Evolutionary conservation across 2,797 vertebrate species (phyloP).

Genomic region (Enoplosus armatus): DNA sequence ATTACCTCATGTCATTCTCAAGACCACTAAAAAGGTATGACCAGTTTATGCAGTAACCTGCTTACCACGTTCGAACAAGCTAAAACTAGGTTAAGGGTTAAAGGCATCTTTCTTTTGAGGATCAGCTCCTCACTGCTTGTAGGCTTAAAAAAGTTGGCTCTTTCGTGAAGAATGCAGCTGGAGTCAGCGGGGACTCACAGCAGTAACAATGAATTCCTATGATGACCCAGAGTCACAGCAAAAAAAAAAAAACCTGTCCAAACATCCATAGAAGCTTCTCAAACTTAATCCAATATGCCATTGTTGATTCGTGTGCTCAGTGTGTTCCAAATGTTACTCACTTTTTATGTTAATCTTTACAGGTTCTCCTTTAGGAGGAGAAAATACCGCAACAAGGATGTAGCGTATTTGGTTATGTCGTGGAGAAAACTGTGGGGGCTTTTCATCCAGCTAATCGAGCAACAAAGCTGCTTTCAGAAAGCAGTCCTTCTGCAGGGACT

Average conservation of each 20-base stretch:
- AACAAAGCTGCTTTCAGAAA: neutral
- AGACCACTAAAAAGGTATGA: neutral
- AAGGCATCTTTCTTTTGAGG: neutral
- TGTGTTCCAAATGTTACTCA: neutral
- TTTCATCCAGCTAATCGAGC: too few species aligned
- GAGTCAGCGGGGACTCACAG: conserved; percentile 7
- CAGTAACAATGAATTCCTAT: conserved; percentile 9
- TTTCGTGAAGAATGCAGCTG: neutral
- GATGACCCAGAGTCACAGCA: conserved; percentile 6
- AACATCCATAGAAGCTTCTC: neutral
- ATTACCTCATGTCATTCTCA: neutral
- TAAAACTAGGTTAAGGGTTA: too few species aligned
- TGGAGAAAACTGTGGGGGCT: neutral
- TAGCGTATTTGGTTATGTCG: neutral
- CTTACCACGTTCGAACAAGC: neutral
- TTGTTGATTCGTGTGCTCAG: neutral
- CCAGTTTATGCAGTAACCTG: neutral
- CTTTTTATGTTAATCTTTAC: neutral
- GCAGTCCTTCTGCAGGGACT: neutral
- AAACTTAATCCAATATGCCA: neutral
- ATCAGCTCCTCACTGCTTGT: neutral
- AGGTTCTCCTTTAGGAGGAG: neutral
- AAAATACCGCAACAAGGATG: neutral
- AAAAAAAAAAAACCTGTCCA: neutral
- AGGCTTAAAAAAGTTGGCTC: neutral